Percentiles rank a stretch among this genome's conserved stretches.
phyloP scores from a whole-genome alignment of 2,888 invertebrate genomes.

The Polietes domitor region DNA sequence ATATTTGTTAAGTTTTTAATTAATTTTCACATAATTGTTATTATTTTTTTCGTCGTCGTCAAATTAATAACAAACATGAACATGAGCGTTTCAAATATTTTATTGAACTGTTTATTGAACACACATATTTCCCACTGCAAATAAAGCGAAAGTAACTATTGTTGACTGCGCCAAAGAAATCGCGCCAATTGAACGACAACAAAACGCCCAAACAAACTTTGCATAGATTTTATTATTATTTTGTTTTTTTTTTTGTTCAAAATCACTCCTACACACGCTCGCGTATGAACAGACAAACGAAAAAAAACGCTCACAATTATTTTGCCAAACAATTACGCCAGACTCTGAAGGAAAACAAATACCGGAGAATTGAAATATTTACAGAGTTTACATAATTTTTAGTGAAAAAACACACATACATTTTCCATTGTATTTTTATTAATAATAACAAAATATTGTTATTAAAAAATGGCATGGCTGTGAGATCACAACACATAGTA shows the following conservation, averaged over 20 bases:
- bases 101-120: neutral
- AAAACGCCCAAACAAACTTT: neutral
- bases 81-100: neutral
- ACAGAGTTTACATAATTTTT: neutral
- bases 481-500: too few relatives aligned
- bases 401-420: neutral
- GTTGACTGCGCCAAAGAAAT: neutral
- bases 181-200: neutral
- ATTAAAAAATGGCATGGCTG: too few relatives aligned
- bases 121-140: neutral
- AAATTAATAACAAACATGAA: slow-evolving; percentile 24
- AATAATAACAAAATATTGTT: neutral
- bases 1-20: slow-evolving; percentile 30
- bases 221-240: slow-evolving; percentile 26
- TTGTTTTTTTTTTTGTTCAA: too few relatives aligned
- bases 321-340: neutral
- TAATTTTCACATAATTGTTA: slow-evolving; percentile 27
- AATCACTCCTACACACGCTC: too few relatives aligned
- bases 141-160: slow-evolving; percentile 21
- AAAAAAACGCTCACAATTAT: too few relatives aligned
- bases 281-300: too few relatives aligned
- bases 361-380: slow-evolving; percentile 11
- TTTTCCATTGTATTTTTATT: neutral
- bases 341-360: neutral
- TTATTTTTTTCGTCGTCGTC: neutral